Percentiles rank a stretch among this genome's conserved stretches.
Evolutionary conservation across 1,140 invertebrate species (phyloP).

Genomic region (Hormaphis cornu): DNA sequence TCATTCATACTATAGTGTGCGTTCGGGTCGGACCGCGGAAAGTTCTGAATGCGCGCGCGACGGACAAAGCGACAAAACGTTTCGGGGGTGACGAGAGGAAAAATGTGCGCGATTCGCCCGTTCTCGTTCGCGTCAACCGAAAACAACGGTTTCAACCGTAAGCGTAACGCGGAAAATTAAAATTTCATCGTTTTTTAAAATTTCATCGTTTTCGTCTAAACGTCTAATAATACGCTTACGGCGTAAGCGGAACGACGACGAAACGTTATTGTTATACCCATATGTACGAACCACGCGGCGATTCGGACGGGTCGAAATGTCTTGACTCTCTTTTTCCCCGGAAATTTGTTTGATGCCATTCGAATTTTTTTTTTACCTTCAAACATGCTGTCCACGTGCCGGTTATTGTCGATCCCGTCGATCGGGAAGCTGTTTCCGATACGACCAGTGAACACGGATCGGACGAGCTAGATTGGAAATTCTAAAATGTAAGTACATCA

Average conservation of each 20-base stretch:
- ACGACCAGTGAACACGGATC: not conserved
- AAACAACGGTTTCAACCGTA: too few species aligned
- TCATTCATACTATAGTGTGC: constrained; percentile 30
- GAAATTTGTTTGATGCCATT: not conserved
- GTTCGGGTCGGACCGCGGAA: not conserved
- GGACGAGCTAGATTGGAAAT: not conserved
- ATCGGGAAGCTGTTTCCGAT: not conserved
- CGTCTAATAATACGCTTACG: too few species aligned
- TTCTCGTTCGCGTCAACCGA: too few species aligned
- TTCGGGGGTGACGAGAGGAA: too few species aligned
- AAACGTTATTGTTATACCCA: too few species aligned
- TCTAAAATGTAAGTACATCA: constrained; percentile 6
- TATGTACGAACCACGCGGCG: not conserved
- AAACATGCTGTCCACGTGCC: too few species aligned
- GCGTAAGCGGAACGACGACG: too few species aligned
- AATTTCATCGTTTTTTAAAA: too few species aligned
- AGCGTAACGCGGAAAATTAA: too few species aligned
- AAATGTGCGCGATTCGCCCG: too few species aligned
- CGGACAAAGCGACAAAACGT: not conserved
- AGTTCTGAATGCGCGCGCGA: constrained; percentile 17
- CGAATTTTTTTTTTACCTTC: not conserved
- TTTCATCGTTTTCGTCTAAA: too few species aligned
- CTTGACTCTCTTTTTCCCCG: not conserved
- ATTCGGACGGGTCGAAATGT: not conserved
- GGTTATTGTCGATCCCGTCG: not conserved